Percentiles rank a stretch among this genome's conserved stretches.
phyloP scores from a whole-genome alignment of 2,113 vertebrate species.

The Martes martes region DNA sequence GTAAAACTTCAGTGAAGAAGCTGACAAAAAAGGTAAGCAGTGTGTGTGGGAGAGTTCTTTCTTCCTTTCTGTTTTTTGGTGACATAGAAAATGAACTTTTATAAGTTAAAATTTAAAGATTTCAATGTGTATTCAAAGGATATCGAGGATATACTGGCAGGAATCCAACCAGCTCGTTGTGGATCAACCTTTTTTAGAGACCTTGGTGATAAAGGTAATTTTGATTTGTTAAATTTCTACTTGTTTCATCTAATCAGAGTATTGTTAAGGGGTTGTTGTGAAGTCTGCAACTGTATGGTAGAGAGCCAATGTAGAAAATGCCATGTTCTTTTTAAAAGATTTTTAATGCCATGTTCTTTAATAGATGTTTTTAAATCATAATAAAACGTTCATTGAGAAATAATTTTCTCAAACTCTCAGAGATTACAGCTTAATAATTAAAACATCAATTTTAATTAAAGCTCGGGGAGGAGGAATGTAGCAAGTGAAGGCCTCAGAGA shows the following conservation, averaged over 20 bases:
- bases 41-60: background rate
- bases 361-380: background rate
- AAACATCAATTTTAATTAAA: background rate
- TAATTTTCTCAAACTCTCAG: constrained; percentile 1
- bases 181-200: constrained; percentile 91
- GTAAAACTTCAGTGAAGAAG: constrained; percentile 83
- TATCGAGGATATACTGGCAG: constrained; percentile 82
- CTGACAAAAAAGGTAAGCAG: constrained; percentile 84
- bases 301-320: background rate
- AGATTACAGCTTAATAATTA: constrained; percentile 30
- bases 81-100: constrained; percentile 47
- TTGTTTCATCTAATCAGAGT: constrained; percentile 5
- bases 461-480: background rate
- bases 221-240: constrained; percentile 36
- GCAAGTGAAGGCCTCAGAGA: background rate
- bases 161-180: constrained; percentile 82
- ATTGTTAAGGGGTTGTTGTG: background rate
- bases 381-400: background rate
- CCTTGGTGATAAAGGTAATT: constrained; percentile 94
- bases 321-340: background rate
- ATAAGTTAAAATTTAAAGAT: constrained; percentile 47
- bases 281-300: background rate
- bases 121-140: constrained; percentile 86
- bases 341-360: constrained; percentile 12
- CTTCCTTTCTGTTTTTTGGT: constrained; percentile 56